These are phyloP conservation scores for Trissolcus japonicus DNA, from an alignment of 2,888 invertebrate species.

Conservation along the genomic window DNA sequence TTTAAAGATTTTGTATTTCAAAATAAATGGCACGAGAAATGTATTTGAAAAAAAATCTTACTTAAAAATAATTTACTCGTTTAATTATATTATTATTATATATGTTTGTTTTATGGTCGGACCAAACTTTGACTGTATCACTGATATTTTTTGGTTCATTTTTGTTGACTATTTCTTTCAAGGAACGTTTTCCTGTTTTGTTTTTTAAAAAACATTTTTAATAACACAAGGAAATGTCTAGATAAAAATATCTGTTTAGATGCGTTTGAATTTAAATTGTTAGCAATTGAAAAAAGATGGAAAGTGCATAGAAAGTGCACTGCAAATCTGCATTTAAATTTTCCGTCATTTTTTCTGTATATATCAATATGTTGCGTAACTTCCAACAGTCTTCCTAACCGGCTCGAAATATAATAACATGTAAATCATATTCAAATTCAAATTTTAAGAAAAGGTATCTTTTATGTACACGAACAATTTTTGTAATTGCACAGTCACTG, in stretches of 20 bases:
- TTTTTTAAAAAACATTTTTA: background rate
- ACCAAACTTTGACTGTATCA: too few species aligned
- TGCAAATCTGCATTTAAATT: constrained; percentile 27
- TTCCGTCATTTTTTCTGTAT: constrained; percentile 5
- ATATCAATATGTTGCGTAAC: constrained; percentile 15
- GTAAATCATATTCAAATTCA: constrained; percentile 5
- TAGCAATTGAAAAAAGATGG: constrained; percentile 14
- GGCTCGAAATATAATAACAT: background rate
- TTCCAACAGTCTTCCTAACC: background rate
- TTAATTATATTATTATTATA: too few species aligned
- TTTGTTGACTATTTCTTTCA: too few species aligned
- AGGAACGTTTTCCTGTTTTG: background rate
- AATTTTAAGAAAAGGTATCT: background rate
- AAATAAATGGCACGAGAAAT: too few species aligned
- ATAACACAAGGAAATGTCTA: background rate
- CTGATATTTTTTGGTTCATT: too few species aligned
- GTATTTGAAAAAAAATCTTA: too few species aligned
- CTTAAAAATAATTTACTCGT: too few species aligned
- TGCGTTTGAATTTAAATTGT: constrained; percentile 18
- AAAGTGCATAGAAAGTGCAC: constrained; percentile 8
- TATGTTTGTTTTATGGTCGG: too few species aligned
- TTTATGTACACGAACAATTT: background rate
- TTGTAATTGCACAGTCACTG: background rate
- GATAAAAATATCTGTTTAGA: constrained; percentile 3
- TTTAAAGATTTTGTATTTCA: too few species aligned